Base-by-base conservation (phyloP, 2,888 invertebrate genomes). In the Dorcus parallelipipedus region DNA sequence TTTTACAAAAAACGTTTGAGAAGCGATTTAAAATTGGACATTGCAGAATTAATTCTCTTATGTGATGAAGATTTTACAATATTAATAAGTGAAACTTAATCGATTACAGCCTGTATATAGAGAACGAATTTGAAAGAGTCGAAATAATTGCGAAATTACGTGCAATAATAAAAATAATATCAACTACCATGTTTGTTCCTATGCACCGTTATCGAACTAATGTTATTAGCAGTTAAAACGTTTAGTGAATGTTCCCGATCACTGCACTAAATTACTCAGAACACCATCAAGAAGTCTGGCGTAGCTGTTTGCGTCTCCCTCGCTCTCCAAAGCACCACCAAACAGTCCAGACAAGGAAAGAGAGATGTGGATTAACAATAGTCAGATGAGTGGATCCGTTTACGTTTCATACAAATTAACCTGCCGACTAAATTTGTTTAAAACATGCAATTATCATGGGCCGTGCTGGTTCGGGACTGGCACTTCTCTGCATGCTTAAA, bases 361-460 rank as follows among this genome's bases (percentile, higher is more conserved):
- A 64, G 23, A 45, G 56, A 49, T 56, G 52, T 54, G 60, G 63
- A 65, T 65, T 65, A 65, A 62, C 65, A 65, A 63, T 64, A 54
- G 54, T 51, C 63, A 55, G 66, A 66, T 63, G 66, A 66, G 66
- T 65, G 64, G 73, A 73, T 72, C 72, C 72, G 72, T 72, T 73
- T 72, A 72, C 71, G 74, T 74, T 73, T 70, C 74, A 69, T 76
- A 76, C 74, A 76, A 77, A 77, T 77, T 77, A 77, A 76, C 73
- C 73, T 74, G 73, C 74, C 72, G 73, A 68, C 74, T 75, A 76
- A 78, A 78, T 77, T 77, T 73, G 76, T 76, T 76, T 74, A 74
- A 74, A 73, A 73, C 78, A 78, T 78, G 78, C 78, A 78, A 78
- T 78, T 78, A 78, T 74, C 73, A 66, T 69, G 60, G 64, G 69